A percentile compares a stretch with the other conserved stretches of the same genome.
phyloP scores from a whole-genome alignment of 2,797 vertebrate genomes.

The Xenopus petersii region DNA sequence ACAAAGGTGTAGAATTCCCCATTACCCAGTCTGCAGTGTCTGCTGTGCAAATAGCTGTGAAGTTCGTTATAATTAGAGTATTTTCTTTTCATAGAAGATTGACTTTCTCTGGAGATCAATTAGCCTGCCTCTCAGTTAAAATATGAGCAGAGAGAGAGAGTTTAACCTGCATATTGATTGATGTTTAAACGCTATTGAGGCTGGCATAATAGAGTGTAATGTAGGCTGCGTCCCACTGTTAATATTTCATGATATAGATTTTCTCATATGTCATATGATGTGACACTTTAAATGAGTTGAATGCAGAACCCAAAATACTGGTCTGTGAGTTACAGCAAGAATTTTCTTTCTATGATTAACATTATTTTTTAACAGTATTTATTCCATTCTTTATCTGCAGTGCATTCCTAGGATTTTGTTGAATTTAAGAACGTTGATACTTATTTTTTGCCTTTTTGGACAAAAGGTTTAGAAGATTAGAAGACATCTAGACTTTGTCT shows the following conservation, averaged over 20 bases:
- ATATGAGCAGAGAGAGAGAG: constrained; percentile 64
- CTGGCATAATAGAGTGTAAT: constrained; percentile 48
- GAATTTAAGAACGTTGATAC: neutral
- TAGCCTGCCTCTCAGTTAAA: constrained; percentile 66
- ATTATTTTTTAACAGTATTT: constrained; percentile 13
- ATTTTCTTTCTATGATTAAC: constrained; percentile 9
- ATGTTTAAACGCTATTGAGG: constrained; percentile 62
- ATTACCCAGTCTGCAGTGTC: constrained; percentile 38
- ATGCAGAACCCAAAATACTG: constrained; percentile 37
- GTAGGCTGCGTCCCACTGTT: constrained; percentile 40
- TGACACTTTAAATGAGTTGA: constrained; percentile 39
- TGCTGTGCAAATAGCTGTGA: constrained; percentile 47
- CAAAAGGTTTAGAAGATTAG: too few relatives aligned
- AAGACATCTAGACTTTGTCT: too few relatives aligned
- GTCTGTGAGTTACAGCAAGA: constrained; percentile 15
- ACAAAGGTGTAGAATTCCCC: constrained; percentile 35
- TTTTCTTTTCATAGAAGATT: constrained; percentile 59
- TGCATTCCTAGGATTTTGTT: neutral
- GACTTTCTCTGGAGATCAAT: constrained; percentile 68
- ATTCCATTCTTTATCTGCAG: constrained; percentile 11
- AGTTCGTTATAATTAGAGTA: constrained; percentile 63
- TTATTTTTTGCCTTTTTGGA: too few relatives aligned
- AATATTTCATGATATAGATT: constrained; percentile 48
- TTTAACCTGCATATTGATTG: constrained; percentile 66
- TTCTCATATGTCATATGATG: constrained; percentile 44